Evolutionary conservation across 1,140 invertebrate genomes (phyloP), one percentile per base, ranked within the genome.

Genomic region (Chironomus striatipennis): DNA sequence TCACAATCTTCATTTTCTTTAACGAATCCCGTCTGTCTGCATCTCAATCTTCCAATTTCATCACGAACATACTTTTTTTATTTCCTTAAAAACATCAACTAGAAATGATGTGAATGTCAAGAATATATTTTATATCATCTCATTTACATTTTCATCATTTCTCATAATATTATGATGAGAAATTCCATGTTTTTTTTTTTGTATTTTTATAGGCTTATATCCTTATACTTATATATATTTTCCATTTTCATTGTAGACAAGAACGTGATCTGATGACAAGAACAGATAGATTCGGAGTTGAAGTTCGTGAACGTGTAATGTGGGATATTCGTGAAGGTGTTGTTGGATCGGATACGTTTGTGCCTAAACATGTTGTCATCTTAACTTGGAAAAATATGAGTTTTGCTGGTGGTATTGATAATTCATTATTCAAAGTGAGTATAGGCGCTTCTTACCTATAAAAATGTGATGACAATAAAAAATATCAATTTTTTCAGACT

Each of bases 301-400:
- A 95, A 83, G 88, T 97, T 82, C 85, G 93, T 73, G 93, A 97
- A 81, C 84, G 95, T 57, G 78, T 95, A 0, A 94, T 89, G 78
- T 93, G 93, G 90, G 95, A 97, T 79, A 92, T 98, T 70, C 86
- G 94, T 18, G 88, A 94, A 77, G 94, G 93, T 3, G 94, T 98
- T 64, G 93, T 98, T 42, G 96, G 96, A 0, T 89, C 96, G 0
- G 91, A 95, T 34, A 91, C 90, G 0, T 98, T 98, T 82, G 85
- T 88, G 73, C 95, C 96, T 0, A 96, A 96, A 80, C 95, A 97
- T 79, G 91, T 90, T 3, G 85, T 94, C 64, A 94, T 97, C 77
- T 87, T 94, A n/a, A 98, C 96, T 0, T 98, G 96, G 96, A 96
- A 95, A 82, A 97, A 98, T 80, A 89, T 98, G 81, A 93, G 94